A percentile compares a stretch with the other conserved stretches of the same genome.
Evolutionary conservation across 2,113 vertebrate genomes (phyloP).

Genomic region (Nothobranchius furzeri): DNA sequence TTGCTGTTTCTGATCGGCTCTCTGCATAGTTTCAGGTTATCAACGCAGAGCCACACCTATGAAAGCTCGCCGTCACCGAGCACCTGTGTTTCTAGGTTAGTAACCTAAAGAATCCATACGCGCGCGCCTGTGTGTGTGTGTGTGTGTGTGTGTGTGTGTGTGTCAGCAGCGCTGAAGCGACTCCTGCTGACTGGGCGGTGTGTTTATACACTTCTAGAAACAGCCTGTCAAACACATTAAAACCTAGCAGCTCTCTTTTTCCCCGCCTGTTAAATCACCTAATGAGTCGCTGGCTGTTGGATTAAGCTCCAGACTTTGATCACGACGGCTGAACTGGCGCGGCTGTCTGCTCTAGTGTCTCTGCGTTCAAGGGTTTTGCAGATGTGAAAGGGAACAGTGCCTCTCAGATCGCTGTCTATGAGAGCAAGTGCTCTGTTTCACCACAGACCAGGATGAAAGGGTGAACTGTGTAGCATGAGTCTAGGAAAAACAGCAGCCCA

Average conservation of each 20-base stretch:
- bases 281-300: conserved; percentile 53
- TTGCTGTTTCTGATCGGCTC: conserved; percentile 70
- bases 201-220: conserved; percentile 62
- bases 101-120: background rate
- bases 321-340: conserved; percentile 40
- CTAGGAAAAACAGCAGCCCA: too few species aligned
- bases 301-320: conserved; percentile 44
- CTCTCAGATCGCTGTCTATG: conserved; percentile 45
- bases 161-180: conserved; percentile 34
- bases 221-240: conserved; percentile 48
- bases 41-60: conserved; percentile 36
- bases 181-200: conserved; percentile 66
- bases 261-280: conserved; percentile 50
- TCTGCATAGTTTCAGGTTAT: conserved; percentile 64
- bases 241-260: conserved; percentile 35
- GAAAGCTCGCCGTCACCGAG: conserved; percentile 38
- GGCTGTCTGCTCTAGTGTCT: conserved; percentile 45
- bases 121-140: conserved; percentile 2
- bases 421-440: conserved; percentile 21
- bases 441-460: conserved; percentile 3
- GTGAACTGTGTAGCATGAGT: background rate
- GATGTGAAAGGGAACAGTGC: conserved; percentile 46
- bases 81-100: conserved; percentile 47
- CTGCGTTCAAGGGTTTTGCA: conserved; percentile 39
- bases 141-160: conserved; percentile 14